Conservation (phyloP, 2,797 vertebrate species). For the Pristis pectinata region DNA sequence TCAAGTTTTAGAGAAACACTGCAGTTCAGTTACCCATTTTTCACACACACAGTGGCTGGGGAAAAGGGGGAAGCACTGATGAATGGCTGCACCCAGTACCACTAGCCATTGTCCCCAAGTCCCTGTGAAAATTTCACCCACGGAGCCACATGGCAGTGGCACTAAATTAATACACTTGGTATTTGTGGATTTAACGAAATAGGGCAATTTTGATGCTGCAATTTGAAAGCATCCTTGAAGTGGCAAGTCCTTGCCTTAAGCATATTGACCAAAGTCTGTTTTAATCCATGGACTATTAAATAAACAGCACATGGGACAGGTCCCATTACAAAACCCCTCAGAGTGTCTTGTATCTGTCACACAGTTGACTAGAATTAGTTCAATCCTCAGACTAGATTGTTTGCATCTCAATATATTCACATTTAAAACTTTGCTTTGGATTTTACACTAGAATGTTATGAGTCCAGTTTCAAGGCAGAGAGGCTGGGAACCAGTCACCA, state of each 20-base stretch:
- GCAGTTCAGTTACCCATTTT: conserved; percentile 65
- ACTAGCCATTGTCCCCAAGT: neutral
- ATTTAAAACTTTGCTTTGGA: conserved; percentile 41
- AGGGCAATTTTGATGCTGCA: no score
- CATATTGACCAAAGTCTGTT: neutral
- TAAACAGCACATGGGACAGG: neutral
- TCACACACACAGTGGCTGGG: conserved; percentile 59
- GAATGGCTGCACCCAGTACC: conserved; percentile 30
- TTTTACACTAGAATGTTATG: conserved; percentile 44
- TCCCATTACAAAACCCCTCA: neutral
- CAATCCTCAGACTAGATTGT: conserved; percentile 51
- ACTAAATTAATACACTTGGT: neutral
- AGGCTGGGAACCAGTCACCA: conserved; percentile 64
- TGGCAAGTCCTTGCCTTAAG: no score
- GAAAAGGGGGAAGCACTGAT: neutral
- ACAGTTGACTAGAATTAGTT: conserved; percentile 59
- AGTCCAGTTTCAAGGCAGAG: conserved; percentile 47
- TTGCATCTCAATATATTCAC: conserved; percentile 1
- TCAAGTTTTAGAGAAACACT: conserved; percentile 58
- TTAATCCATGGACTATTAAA: neutral
- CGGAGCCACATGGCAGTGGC: neutral
- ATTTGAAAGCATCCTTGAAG: neutral
- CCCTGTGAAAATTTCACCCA: neutral
- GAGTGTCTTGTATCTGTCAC: conserved; percentile 56
- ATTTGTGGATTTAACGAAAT: no score